These are phyloP conservation scores for Eurytoma adleriae DNA, from an alignment of 2,888 invertebrate genomes.

Conservation along the genomic window DNA sequence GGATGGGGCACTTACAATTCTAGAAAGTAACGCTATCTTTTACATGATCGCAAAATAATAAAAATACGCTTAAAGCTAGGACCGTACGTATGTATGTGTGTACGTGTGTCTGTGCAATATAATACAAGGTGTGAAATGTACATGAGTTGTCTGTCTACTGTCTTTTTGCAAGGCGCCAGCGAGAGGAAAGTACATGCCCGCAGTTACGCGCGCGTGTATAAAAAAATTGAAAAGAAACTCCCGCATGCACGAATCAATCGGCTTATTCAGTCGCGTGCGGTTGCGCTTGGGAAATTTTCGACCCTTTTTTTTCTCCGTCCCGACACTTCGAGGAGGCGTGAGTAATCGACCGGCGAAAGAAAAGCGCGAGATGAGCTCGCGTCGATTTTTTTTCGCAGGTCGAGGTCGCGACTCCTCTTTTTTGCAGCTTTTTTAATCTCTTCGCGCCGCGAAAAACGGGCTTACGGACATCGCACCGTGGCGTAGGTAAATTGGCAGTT, in stretches of 20 bases:
- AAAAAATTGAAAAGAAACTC: too few relatives aligned
- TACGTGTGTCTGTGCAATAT: constrained; percentile 53
- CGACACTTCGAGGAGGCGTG: not conserved
- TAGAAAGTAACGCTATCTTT: constrained; percentile 41
- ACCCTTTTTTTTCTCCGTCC: constrained; percentile 6
- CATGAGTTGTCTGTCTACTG: constrained; percentile 50
- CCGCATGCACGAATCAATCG: not conserved
- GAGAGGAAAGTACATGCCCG: not conserved
- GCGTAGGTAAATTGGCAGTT: constrained; percentile 44
- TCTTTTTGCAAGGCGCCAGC: constrained; percentile 25
- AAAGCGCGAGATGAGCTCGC: constrained; percentile 25
- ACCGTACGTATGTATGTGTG: constrained; percentile 18
- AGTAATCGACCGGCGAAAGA: constrained; percentile 12
- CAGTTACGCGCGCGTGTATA: not conserved
- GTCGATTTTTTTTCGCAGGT: constrained; percentile 10
- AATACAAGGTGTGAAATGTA: constrained; percentile 58
- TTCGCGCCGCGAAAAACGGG: constrained; percentile 10
- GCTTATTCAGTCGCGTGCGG: constrained; percentile 18
- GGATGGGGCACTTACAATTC: constrained; percentile 29
- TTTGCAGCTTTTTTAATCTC: not conserved
- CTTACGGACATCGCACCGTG: constrained; percentile 23
- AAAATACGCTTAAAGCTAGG: constrained; percentile 37
- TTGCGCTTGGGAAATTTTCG: constrained; percentile 25
- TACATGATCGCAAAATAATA: constrained; percentile 53
- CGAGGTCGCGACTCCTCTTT: constrained; percentile 12